Percentiles rank a stretch among this genome's conserved stretches.
Conservation (phyloP, 2,113 vertebrate genomes). For the Lepidothrix coronata region DNA sequence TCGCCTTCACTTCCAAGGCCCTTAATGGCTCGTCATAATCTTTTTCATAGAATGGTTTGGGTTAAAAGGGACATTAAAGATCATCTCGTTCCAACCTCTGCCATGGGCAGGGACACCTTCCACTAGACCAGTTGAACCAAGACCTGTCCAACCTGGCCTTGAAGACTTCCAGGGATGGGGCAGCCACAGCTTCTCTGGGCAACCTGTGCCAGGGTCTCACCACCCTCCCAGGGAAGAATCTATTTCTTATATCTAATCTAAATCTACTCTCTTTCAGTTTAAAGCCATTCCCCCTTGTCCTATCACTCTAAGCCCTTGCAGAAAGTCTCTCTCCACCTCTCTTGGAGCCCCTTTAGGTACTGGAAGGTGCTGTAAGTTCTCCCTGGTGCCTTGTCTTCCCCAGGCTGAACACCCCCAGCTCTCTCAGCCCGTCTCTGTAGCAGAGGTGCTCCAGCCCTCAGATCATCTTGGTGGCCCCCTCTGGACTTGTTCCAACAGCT, state of each 20-base stretch:
- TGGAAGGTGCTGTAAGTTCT: background rate
- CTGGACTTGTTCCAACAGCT: background rate
- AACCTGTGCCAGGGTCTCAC: fast-evolving
- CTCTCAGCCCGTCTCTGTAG: fast-evolving
- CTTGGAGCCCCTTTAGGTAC: background rate
- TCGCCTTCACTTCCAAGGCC: background rate
- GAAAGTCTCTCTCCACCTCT: background rate
- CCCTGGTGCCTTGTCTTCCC: background rate
- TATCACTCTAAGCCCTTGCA: background rate
- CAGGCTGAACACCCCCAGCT: background rate
- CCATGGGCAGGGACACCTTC: background rate
- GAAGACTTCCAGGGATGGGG: background rate
- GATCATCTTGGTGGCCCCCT: background rate
- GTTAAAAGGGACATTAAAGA: background rate
- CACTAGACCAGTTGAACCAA: fast-evolving
- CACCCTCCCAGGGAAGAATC: background rate
- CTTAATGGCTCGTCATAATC: background rate
- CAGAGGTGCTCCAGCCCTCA: background rate
- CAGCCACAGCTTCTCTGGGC: background rate
- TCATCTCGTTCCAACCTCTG: background rate
- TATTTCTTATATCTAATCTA: background rate
- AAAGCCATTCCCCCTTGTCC: background rate
- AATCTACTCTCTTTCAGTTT: background rate
- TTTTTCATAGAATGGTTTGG: background rate
- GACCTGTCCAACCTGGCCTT: fast-evolving